Evolutionary conservation across 1,140 invertebrate genomes (phyloP), one percentile per base, ranked within the genome.

Genomic region (Pseudoatta argentina): DNA sequence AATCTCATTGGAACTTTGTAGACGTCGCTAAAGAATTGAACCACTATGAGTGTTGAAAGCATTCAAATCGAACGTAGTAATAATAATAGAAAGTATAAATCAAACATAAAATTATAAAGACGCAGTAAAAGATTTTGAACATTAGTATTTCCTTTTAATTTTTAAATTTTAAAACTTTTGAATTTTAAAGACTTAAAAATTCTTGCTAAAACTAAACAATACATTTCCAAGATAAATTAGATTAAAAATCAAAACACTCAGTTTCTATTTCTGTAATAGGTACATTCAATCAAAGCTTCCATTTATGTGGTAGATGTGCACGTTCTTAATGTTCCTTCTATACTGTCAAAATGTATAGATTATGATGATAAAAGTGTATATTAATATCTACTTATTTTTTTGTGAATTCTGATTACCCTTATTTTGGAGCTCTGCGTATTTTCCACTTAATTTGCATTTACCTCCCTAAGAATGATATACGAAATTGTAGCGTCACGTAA

Each of bases 401-500:
- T 30, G 55, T 53, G 55, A 88, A 79, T 86, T 30, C 59, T 44
- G 81, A 88, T 78, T 69, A 67, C 10, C 64, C 8, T 55, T 30
- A 69, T 87, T 77, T 64, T 24, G 48, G 4, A 14, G 2, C 55
- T 6, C 4, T 6, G 21, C n/a, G 18, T n/a, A 57, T 61, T 61
- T 66, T 75, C 76, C 44, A 39, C 39, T 14, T 27, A 34, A 55
- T 21, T 57, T 18, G 21, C 18, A 7, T 39, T 24, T 39, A n/a
- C 21, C n/a, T 51, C 39, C 16, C 21, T 21, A 59, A 59, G 21
- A 48, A 53, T 79, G 67, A 89, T 89, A 86, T 86, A 82, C 64
- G 57, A 87, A 89, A 89, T 89, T 82, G 64, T 89, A 89, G 75
- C 44, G 87, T 83, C 85, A 55, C 71, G 71, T 89, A 89, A 89